Evolutionary conservation across 2,888 invertebrate species (phyloP), one percentile per base, ranked within the genome.

Genomic region (Morpho deidamia): DNA sequence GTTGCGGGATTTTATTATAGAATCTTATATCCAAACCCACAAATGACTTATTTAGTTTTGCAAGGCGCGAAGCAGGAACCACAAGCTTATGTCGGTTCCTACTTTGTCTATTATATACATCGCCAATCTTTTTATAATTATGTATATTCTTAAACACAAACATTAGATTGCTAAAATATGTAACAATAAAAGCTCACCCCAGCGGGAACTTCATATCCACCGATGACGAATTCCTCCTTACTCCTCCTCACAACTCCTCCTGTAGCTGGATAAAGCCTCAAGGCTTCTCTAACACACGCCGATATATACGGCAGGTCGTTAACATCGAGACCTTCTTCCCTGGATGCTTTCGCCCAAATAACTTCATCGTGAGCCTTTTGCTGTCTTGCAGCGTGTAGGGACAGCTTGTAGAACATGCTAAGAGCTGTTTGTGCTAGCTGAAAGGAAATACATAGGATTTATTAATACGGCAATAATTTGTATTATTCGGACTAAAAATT

Each of bases 371-470:
- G 86, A 0, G 83, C 88, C 0, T 83, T 72, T 46, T 89, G 88
- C 40, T 89, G 88, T 0, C 75, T 76, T 0, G 87, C 88, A 0
- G 88, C 83, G 72, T 87, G 80, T 0, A 88, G 74, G 0, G 88
- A 84, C 0, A 88, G 71, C 11, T 87, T 81, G 75, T 85, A 79
- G 66, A 87, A 76, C 77, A 83, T 79, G 62, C 75, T 78, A 0
- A 88, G 60, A 0, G 87, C 85, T 53, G 88, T 79, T 64, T 88
- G 88, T 34, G 81, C 83, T 0, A 88, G 74, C 88, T 88, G 74
- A 2, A 57, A 61, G 2, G 2, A 10, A 10, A 23, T n/a, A n/a
- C n/a, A n/a, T 23, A 23, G 23, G 23, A 23, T 23, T 23, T 23
- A 23, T 14, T 14, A 14, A 14, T 23, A 23, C 23, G 5, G 5